Percentiles rank a stretch among this genome's conserved stretches.
Conservation (phyloP, 2,888 invertebrate species). For the Phanerotoma sp. region DNA sequence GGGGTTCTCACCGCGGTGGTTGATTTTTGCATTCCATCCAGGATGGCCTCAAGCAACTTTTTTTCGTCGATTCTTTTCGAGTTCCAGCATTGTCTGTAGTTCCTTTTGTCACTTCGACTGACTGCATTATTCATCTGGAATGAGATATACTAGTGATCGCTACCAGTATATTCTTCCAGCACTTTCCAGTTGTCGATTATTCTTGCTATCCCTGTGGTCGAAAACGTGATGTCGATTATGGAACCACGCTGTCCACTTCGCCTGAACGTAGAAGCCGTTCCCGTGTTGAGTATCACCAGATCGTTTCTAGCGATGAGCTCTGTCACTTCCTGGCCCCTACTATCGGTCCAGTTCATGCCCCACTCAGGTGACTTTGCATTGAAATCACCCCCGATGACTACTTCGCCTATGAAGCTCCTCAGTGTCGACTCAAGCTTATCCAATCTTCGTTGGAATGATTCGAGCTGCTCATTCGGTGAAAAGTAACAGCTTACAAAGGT, state of each 20-base stretch:
- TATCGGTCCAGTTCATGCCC: constrained; percentile 29
- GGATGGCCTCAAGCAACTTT: background rate
- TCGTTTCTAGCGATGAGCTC: constrained; percentile 33
- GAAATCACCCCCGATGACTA: constrained; percentile 27
- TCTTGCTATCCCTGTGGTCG: constrained; percentile 9
- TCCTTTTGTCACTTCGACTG: background rate
- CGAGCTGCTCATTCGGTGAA: background rate
- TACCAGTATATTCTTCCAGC: no score
- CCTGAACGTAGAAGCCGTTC: constrained; percentile 23
- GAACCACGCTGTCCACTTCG: constrained; percentile 16
- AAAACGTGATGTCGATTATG: constrained; percentile 25
- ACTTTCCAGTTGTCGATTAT: constrained; percentile 11
- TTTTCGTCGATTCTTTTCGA: constrained; percentile 15
- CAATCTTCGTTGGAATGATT: background rate
- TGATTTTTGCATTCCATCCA: background rate
- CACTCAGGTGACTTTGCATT: constrained; percentile 30
- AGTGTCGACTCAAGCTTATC: background rate
- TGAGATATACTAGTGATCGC: constrained; percentile 30
- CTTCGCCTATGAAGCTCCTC: background rate
- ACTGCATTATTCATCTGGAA: background rate
- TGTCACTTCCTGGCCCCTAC: constrained; percentile 28
- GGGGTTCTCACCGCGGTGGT: background rate
- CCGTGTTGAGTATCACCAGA: constrained; percentile 4
- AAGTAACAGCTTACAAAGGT: background rate
- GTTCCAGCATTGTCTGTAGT: constrained; percentile 3